Base-by-base conservation (phyloP, 2,888 invertebrate genomes). In the Disparrhopalites patrizii region DNA sequence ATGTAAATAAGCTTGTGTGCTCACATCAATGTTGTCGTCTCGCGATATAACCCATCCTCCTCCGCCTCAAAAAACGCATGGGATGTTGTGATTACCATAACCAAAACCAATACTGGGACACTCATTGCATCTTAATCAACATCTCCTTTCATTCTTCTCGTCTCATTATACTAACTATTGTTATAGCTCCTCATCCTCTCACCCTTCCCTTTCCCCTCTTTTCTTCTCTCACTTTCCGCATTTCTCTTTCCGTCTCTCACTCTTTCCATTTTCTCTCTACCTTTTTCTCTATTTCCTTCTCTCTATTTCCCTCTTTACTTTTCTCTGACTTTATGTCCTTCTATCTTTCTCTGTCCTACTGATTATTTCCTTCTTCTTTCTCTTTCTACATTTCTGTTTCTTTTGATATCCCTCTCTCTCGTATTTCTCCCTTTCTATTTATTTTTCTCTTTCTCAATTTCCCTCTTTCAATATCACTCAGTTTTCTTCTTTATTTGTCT, bases 101-200 rank as follows among this genome's bases (percentile, higher is more conserved):
- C 64, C 66, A 61, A 51, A 65, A 50, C 69, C 61, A 69, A 69
- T 69, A 52, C 64, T 36, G 52, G 61, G 57, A 68, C 66, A 56
- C 57, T 56, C 51, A 31, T 56, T 64, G 69, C 64, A 69, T 69
- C 64, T 67, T 69, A 69, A 69, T 69, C 65, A 69, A 67, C 55
- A 60, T 38, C 43, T 62, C 52, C 30, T 31, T 55, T 55, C 33
- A 38, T 38, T 20, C 23, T 31, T 54, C 54, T 27, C n/a, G 27
- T 30, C 54, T 30, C 54, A 28, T 28, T 25, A 25, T 25, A 54
- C 27, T 43, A 43, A 43, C n/a, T 43, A n/a, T n/a, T n/a, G n/a
- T 43, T 43, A 43, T 43, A 43, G 43, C 36, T 38, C 38, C 23
- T 13, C 54, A n/a, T 25, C 13, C 31, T 10, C 7, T 20, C 18